phyloP scores from a whole-genome alignment of 2,797 vertebrate genomes.

The Protonibea diacanthus region DNA sequence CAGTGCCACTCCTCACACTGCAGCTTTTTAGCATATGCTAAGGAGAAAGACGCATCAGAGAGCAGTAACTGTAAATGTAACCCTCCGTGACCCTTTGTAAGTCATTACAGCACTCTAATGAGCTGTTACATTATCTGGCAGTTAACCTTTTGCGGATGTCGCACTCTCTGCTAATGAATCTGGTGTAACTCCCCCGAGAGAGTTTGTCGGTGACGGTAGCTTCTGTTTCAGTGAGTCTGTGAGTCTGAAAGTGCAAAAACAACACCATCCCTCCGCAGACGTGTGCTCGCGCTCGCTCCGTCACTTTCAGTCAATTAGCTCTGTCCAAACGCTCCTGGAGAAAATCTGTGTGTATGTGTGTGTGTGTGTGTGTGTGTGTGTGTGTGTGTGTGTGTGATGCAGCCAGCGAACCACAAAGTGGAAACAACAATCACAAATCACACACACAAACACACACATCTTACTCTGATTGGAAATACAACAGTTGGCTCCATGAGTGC shows the following conservation, averaged over 20 bases:
- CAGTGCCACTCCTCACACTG: too few species aligned
- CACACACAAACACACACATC: neutral
- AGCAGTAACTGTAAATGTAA: neutral
- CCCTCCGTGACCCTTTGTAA: too few species aligned
- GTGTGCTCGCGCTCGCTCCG: neutral
- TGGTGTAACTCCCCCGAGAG: too few species aligned
- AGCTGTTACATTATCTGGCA: neutral
- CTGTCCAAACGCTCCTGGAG: too few species aligned
- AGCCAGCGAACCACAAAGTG: neutral
- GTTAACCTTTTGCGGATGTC: neutral
- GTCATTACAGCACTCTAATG: neutral
- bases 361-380: too few species aligned
- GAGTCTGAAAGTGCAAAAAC: neutral
- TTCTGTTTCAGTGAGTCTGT: neutral
- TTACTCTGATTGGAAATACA: neutral
- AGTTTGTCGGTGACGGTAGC: too few species aligned
- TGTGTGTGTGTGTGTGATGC: neutral
- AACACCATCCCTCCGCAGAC: neutral
- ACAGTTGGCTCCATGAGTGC: too few species aligned
- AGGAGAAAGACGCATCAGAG: neutral
- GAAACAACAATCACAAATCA: neutral
- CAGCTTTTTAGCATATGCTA: neutral
- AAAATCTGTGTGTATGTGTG: too few species aligned
- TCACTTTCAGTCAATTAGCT: slow-evolving; percentile 18
- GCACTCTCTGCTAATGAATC: neutral